Evolutionary conservation across 2,113 vertebrate species (phyloP), one percentile per base, ranked within the genome.

Genomic region (Grammomys surdaster): DNA sequence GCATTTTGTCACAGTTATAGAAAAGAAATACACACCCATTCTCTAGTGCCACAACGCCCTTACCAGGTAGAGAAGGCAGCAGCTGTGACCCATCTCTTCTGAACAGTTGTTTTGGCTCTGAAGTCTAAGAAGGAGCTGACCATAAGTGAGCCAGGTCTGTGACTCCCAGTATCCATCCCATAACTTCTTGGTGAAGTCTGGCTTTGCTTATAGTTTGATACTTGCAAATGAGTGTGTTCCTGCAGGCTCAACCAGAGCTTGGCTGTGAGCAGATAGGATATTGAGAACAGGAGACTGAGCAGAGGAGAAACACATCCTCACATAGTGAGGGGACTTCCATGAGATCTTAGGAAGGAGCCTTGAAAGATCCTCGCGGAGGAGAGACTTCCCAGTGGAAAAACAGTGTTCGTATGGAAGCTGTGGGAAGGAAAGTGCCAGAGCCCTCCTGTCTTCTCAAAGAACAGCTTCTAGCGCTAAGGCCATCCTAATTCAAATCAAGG

Each of bases 391-490:
- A 13, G 7, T 2, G 65, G 56, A 24, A n/a, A 26, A 46, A 40
- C 58, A 46, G 16, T 6, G 43, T 36, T 48, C 33, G 43, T 16
- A 31, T 31, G 43, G 28, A 46, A 33, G 40, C 82, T 65, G 22
- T 70, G 7, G 81, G 0, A n/a, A 51, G 80, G 31, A 4, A 16
- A 1, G 43, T 10, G 63, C 75, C 54, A 46, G 13, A 1, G 65
- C 1, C 1, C 73, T 48, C 77, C 84, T 97, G 60, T 19, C 28
- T 67, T 33, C 82, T 97, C 90, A 19, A 92, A 97, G 8, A 97
- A 90, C 69, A 97, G 26, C n/a, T 20, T 72, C 51, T 26, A 36
- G 54, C 40, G 31, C 33, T 13, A 56, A 84, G 13, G 13, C 31
- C 3, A 58, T 43, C 36, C 6, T n/a, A 9, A 73, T 11, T 72